These are phyloP conservation scores for Cataglyphis livida DNA, from an alignment of 2,888 invertebrate genomes.

Conservation along the genomic window DNA sequence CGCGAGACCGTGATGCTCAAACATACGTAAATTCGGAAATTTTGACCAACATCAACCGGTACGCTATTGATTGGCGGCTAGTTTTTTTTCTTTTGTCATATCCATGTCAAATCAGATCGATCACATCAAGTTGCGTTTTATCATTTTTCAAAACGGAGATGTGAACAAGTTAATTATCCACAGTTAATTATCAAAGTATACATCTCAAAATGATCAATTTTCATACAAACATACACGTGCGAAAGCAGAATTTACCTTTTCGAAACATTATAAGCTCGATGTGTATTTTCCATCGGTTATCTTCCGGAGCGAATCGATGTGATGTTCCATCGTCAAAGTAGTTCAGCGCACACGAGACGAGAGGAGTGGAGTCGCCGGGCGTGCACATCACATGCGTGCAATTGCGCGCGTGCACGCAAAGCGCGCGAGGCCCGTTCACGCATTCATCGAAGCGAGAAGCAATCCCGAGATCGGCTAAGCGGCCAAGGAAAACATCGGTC, in stretches of 20 bases:
- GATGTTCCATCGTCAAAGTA: conserved; percentile 43
- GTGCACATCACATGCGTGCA: conserved; percentile 18
- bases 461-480: conserved; percentile 31
- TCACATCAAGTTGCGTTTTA: neutral
- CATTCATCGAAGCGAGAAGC: conserved; percentile 38
- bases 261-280: neutral
- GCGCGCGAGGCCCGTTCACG: conserved; percentile 40
- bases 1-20: conserved; percentile 35
- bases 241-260: neutral
- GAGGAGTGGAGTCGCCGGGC: conserved; percentile 3
- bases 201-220: neutral
- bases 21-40: conserved; percentile 1
- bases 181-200: neutral
- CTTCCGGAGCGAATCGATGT: conserved; percentile 48
- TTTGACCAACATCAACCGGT: neutral
- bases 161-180: neutral
- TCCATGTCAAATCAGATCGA: neutral
- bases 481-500: conserved; percentile 57
- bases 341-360: conserved; percentile 32
- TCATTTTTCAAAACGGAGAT: neutral
- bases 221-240: neutral
- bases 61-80: neutral
- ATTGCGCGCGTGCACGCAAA: conserved; percentile 32
- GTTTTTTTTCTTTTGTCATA: neutral
- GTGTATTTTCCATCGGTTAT: conserved; percentile 14